Percentiles rank a stretch among this genome's conserved stretches.
phyloP scores from a whole-genome alignment of 2,113 vertebrate species.

The Girardinichthys multiradiatus region DNA sequence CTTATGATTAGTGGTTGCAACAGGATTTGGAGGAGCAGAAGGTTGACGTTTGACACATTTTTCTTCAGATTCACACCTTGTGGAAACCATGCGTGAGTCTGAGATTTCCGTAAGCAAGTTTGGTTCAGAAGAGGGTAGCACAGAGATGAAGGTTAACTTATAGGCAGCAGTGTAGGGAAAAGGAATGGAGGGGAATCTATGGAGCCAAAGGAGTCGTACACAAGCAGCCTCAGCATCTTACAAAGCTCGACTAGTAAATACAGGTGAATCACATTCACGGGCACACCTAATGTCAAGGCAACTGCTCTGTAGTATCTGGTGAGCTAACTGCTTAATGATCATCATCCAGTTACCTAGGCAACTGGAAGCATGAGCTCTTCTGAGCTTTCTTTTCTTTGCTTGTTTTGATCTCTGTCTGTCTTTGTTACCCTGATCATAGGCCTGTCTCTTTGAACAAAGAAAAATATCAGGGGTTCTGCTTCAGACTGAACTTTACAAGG shows the following conservation, averaged over 20 bases:
- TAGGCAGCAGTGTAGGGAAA: not conserved
- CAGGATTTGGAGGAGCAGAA: too few relatives aligned
- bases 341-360: constrained; percentile 68
- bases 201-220: constrained; percentile 10
- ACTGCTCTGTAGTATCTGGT: constrained; percentile 39
- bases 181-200: constrained; percentile 4
- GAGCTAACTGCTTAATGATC: constrained; percentile 51
- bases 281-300: constrained; percentile 26
- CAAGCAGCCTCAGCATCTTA: not conserved
- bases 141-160: constrained; percentile 3
- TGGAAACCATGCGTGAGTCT: not conserved
- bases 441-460: too few relatives aligned
- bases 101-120: constrained; percentile 24
- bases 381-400: constrained; percentile 12
- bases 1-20: too few relatives aligned
- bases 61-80: not conserved
- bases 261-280: not conserved
- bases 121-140: constrained; percentile 65
- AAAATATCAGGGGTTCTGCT: too few relatives aligned
- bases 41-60: too few relatives aligned
- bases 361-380: constrained; percentile 59
- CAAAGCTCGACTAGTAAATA: too few relatives aligned
- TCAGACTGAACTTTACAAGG: too few relatives aligned
- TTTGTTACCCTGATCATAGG: too few relatives aligned
- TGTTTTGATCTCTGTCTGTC: not conserved